phyloP scores from a whole-genome alignment of 2,113 vertebrate genomes.

The Periophthalmodon schlosseri region DNA sequence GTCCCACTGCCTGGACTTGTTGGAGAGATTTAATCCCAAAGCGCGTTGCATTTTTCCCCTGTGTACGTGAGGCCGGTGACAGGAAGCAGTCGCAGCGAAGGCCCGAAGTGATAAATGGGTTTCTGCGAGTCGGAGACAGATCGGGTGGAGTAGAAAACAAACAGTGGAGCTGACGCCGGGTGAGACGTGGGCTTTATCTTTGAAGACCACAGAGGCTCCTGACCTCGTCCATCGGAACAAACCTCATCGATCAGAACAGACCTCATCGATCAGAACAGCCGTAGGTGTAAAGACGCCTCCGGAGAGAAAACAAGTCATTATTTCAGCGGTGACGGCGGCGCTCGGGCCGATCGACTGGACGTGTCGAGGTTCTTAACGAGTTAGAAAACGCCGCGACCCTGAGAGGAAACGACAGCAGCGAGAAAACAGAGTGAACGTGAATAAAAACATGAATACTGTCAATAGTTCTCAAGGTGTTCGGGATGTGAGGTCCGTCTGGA shows the following conservation, averaged over 20 bases:
- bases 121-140: constrained; percentile 35
- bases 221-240: no score
- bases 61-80: constrained; percentile 23
- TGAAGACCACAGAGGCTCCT: constrained; percentile 34
- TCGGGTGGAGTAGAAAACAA: constrained; percentile 37
- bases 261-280: constrained; percentile 60
- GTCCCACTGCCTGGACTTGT: constrained; percentile 21
- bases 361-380: constrained; percentile 36
- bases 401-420: constrained; percentile 37
- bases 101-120: constrained; percentile 48
- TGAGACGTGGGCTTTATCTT: constrained; percentile 43
- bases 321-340: constrained; percentile 40
- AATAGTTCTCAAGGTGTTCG: neutral
- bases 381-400: constrained; percentile 36
- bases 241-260: neutral
- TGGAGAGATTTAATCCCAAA: constrained; percentile 14
- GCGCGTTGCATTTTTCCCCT: neutral
- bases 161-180: constrained; percentile 31
- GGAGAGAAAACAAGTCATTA: constrained; percentile 45
- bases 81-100: constrained; percentile 6
- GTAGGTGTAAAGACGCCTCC: constrained; percentile 34
- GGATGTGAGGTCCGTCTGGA: neutral
- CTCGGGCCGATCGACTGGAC: constrained; percentile 49
- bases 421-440: constrained; percentile 11
- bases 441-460: constrained; percentile 14